A percentile compares a stretch with the other conserved stretches of the same genome.
phyloP scores from a whole-genome alignment of 2,888 invertebrate species.

The Spisula subtruncata region DNA sequence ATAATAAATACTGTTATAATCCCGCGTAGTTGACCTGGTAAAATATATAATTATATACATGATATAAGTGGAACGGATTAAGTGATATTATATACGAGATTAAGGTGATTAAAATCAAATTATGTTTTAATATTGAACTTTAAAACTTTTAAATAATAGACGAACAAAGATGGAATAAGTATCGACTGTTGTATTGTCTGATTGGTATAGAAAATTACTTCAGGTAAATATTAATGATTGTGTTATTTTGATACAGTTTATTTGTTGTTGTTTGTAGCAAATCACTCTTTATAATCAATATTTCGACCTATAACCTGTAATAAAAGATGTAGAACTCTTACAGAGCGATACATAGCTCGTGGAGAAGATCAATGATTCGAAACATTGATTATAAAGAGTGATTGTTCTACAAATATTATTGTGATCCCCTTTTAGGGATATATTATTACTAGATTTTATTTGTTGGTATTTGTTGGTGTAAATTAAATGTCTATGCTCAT shows the following conservation, averaged over 20 bases:
- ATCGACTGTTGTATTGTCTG: not conserved
- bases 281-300: no score
- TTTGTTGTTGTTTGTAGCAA: no score
- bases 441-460: no score
- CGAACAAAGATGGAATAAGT: not conserved
- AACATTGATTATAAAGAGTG: no score
- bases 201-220: not conserved
- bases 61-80: not conserved
- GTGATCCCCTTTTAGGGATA: no score
- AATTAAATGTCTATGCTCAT: no score
- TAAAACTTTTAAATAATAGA: not conserved
- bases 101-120: constrained; percentile 16
- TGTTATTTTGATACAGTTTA: not conserved
- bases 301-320: no score
- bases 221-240: not conserved
- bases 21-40: not conserved
- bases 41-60: not conserved
- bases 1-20: not conserved
- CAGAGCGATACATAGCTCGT: no score
- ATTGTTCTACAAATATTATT: no score
- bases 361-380: no score
- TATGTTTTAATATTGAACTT: not conserved
- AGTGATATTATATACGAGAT: not conserved
- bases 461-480: no score
- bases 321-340: no score